phyloP scores from a whole-genome alignment of 2,888 invertebrate species.

The Chironomus riparius region DNA sequence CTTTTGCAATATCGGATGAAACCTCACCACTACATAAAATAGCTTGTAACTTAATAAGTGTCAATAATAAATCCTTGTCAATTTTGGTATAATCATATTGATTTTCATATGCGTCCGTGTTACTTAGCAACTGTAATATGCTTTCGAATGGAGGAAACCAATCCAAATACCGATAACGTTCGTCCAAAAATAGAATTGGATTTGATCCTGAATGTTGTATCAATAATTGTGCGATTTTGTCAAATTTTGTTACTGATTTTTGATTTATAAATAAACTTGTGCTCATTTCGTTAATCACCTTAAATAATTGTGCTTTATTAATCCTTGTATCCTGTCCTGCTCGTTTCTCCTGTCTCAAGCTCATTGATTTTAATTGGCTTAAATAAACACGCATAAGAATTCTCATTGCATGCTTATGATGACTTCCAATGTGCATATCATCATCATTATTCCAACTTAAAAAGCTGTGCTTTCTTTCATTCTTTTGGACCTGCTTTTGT shows the following conservation, averaged over 20 bases:
- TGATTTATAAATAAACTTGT: conserved; percentile 16
- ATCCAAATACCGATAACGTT: conserved; percentile 44
- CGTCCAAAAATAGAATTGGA: conserved; percentile 40
- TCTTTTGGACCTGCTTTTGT: not conserved
- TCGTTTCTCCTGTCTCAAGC: not conserved
- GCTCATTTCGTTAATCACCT: conserved; percentile 29
- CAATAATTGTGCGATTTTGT: conserved; percentile 11
- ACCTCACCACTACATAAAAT: conserved; percentile 49
- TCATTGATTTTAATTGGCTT: conserved; percentile 41
- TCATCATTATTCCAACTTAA: conserved; percentile 18
- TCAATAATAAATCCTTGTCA: conserved; percentile 17
- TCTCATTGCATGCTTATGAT: conserved; percentile 46
- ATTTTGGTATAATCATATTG: conserved; percentile 17
- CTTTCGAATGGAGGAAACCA: conserved; percentile 45
- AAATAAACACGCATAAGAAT: conserved; percentile 54
- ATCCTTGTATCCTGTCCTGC: conserved; percentile 31
- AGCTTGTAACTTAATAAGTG: conserved; percentile 43
- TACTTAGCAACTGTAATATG: conserved; percentile 34
- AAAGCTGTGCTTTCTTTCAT: not conserved
- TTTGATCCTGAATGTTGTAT: not conserved
- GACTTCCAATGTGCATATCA: not conserved
- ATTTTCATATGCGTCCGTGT: conserved; percentile 7
- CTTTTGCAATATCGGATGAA: conserved; percentile 48
- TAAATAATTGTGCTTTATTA: conserved; percentile 32
- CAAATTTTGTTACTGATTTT: conserved; percentile 14